These are phyloP conservation scores for Psittacula cyanocephala DNA, from an alignment of 2,113 vertebrate genomes.

Conservation along the genomic window DNA sequence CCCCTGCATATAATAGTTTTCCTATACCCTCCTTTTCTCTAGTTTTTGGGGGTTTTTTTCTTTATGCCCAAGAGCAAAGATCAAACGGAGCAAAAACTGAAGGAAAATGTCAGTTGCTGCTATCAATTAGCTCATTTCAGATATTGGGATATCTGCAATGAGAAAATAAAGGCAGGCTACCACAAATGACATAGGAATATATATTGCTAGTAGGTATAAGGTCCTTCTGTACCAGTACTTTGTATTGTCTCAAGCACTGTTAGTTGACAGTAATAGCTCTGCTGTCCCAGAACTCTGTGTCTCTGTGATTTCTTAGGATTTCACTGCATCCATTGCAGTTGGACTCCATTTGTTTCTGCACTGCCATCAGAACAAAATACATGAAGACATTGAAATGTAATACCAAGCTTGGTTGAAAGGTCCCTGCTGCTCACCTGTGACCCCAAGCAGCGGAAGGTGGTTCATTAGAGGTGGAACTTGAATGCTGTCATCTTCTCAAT, in stretches of 20 bases:
- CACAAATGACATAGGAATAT: background rate
- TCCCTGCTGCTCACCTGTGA: background rate
- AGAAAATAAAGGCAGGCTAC: background rate
- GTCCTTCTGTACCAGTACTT: background rate
- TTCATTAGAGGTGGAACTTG: background rate
- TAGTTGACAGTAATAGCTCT: background rate
- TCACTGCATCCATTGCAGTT: background rate
- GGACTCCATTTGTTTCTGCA: background rate
- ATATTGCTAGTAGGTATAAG: background rate
- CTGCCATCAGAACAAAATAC: background rate
- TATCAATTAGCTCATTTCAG: background rate
- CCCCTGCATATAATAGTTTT: accelerated
- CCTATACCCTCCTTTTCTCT: background rate
- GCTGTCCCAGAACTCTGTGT: background rate
- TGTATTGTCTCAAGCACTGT: background rate
- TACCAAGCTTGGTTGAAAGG: background rate
- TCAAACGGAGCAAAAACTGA: background rate
- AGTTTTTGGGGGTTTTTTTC: background rate
- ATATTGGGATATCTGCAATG: background rate
- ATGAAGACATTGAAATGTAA: background rate
- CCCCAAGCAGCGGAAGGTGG: background rate
- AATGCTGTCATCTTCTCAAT: background rate
- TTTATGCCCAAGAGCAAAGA: background rate
- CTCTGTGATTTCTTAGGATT: background rate
- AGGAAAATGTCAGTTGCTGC: background rate